Base-by-base conservation (phyloP, 2,797 vertebrate species). In the Lepilemur ruficaudatus region DNA sequence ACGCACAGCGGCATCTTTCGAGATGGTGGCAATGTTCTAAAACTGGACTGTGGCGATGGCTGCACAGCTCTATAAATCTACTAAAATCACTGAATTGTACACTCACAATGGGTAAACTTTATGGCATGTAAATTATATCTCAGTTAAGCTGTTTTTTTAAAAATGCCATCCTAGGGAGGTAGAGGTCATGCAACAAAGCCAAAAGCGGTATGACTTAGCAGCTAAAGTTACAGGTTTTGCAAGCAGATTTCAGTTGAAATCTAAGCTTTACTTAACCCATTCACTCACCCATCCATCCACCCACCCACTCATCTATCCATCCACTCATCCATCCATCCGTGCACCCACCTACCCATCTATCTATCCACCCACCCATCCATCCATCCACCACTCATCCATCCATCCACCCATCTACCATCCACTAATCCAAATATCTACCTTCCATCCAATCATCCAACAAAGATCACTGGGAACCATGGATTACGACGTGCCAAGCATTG, bases 311-410 rank as follows among this genome's bases (percentile, higher is more conserved):
- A n/a, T 46, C 46, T 18, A 32, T 25, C 41, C 17, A 69, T 1
- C 0, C 55, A 38, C 7, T 22, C 32, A 6, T 2, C 46, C 9
- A 18, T 4, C 67, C 17, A 50, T 0, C 35, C 22, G n/a, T 6
- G 18, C 70, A 41, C 2, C 14, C 59, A 32, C 20, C 69, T 20
- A 81, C 57, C 57, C 8, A 9, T 10, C 70, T 43, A 81, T 59
- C 57, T 5, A 14, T 7, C 70, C 61, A 35, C 7, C 23, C 76
- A 76, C 35, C 43, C 11, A 73, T 3, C 38, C 14, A 32, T 1
- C 7, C 18, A 72, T 2, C 32, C 23, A 0, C 5, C 9, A 61
- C 0, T 23, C 1, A 20, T 1, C 0, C 32, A 79, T 0, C 57
- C 12, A 52, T 2, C 14, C 5, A 48, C 20, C 72, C 46, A 41